These are phyloP conservation scores for Perizoma affinitatum DNA, from an alignment of 2,888 invertebrate genomes.

Conservation along the genomic window DNA sequence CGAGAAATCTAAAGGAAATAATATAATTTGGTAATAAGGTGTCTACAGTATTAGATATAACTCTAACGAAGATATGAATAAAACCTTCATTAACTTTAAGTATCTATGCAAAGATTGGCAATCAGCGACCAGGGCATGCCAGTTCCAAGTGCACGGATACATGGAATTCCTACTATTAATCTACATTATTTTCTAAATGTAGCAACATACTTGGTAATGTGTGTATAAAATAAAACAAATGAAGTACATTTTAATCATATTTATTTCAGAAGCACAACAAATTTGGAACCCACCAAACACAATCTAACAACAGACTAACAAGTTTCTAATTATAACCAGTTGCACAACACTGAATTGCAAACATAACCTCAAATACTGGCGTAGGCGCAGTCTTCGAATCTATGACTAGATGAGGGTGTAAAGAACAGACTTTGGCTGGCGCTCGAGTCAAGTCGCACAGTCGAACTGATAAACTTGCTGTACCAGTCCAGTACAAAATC, in stretches of 20 bases:
- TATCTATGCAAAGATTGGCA: conserved; percentile 62
- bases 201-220: no score
- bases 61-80: no score
- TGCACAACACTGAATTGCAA: conserved; percentile 17
- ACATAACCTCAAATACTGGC: conserved; percentile 44
- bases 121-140: conserved; percentile 58
- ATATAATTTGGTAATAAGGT: background rate
- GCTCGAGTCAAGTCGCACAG: conserved; percentile 51
- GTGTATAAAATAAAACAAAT: conserved; percentile 1
- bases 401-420: conserved; percentile 42
- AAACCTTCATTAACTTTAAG: no score
- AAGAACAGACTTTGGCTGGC: conserved; percentile 56
- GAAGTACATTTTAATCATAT: background rate
- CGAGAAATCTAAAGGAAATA: conserved; percentile 51
- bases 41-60: background rate
- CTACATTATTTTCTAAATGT: no score
- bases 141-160: conserved; percentile 75
- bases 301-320: conserved; percentile 5
- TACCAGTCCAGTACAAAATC: conserved; percentile 62
- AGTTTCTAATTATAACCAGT: conserved; percentile 26
- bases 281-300: conserved; percentile 8
- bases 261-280: conserved; percentile 15
- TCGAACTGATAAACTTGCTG: conserved; percentile 53
- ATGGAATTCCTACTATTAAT: conserved; percentile 79
- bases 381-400: conserved; percentile 69